Conservation (phyloP, 1,140 invertebrate species). For the Lepidurus arcticus region DNA sequence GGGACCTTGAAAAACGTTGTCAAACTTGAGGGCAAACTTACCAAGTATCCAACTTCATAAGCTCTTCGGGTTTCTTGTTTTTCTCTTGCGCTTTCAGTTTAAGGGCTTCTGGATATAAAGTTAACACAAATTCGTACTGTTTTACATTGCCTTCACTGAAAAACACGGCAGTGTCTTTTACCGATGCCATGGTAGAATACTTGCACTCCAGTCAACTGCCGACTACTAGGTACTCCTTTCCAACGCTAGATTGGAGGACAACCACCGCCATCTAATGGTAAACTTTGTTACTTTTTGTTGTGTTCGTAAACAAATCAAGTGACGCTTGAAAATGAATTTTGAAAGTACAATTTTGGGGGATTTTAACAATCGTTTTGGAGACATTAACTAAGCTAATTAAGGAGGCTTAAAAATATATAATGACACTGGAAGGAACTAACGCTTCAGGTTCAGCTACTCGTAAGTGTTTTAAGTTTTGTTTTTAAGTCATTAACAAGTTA, state of each 20-base stretch:
- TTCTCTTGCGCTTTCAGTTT: constrained; percentile 77
- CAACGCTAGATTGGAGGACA: background rate
- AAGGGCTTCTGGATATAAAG: constrained; percentile 79
- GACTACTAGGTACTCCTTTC: constrained; percentile 14
- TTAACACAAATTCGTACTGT: constrained; percentile 80
- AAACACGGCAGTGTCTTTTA: constrained; percentile 81
- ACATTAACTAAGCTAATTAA: background rate
- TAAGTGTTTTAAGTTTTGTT: background rate
- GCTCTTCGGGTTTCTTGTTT: constrained; percentile 84
- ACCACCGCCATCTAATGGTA: background rate
- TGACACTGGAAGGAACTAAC: background rate
- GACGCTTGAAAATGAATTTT: background rate
- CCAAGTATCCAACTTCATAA: constrained; percentile 89
- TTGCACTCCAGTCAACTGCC: constrained; percentile 13
- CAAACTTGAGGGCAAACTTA: constrained; percentile 52
- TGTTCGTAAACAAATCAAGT: background rate
- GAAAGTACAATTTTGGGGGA: too few relatives aligned
- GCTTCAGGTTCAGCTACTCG: background rate
- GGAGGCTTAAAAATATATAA: background rate
- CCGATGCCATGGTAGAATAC: constrained; percentile 59
- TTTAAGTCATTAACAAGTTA: background rate
- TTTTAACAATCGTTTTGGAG: too few relatives aligned
- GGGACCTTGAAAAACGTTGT: constrained; percentile 26
- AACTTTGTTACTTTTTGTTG: background rate
- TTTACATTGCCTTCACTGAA: constrained; percentile 76